Base-by-base conservation (phyloP, 2,888 invertebrate genomes). In the Eremobia ochroleuca region DNA sequence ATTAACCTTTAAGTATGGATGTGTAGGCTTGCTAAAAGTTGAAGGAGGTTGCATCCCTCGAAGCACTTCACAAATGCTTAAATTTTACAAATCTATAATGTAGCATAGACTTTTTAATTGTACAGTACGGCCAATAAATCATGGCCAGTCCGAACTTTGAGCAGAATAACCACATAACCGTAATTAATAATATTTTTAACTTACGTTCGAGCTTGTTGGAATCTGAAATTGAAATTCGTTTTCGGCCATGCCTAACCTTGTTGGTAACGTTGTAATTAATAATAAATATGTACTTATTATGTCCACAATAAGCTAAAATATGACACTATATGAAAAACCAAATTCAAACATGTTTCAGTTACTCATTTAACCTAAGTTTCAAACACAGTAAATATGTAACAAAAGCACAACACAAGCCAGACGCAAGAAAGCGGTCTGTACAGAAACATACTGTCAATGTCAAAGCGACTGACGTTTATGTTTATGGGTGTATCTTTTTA, bases 191-290 rank as follows among this genome's bases (percentile, higher is more conserved):
- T 61, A 69, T 55, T 25, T 71, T n/a, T 58, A n/a, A 81, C 81
- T 81, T 77, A 82, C 82, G 25, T 77, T 73, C 13, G 82, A 65
- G 78, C 43, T 67, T 62, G 55, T 31, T 49, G 83, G 78, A 40
- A 62, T 25, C 37, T 58, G 61, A 59, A 78, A 78, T 58, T 70
- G 61, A 49, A 82, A 70, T 37, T 70, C 70, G 4, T 82, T 58
- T 66, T 52, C 73, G 25, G 62, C 73, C 82, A 82, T 82, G 70
- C 15, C 0, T 46, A 37, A 1, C 46, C 21, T 55, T 52, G 28
- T 70, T 59, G 8, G 13, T 13, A n/a, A 13, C 34, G 15, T 46
- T 58, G n/a, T 9, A 15, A 25, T 37, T 21, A 43, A 61, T 62
- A 31, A n/a, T n/a, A 21, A 21, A 15, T 21, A 15, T 18, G 21